Conservation (phyloP, 2,888 invertebrate species). For the Campopleginae sp. region DNA sequence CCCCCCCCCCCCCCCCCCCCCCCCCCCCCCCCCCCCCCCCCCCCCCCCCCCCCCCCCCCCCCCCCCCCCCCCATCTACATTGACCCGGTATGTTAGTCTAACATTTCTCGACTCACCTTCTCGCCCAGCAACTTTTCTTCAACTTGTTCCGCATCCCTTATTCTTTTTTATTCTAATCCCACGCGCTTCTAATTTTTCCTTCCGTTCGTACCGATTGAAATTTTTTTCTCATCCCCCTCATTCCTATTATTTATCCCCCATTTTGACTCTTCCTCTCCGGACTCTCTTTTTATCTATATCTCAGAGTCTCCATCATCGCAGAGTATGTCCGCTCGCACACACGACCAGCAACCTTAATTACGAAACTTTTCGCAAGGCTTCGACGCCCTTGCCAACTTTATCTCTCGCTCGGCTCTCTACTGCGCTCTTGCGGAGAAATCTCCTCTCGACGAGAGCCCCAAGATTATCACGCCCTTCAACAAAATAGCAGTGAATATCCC, state of each 20-base stretch:
- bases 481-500: constrained; percentile 32
- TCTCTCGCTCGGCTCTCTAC: constrained; percentile 34
- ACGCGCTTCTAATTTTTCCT: background rate
- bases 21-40: background rate
- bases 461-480: constrained; percentile 47
- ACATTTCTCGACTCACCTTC: constrained; percentile 32
- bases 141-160: background rate
- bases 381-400: constrained; percentile 56
- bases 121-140: background rate
- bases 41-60: background rate
- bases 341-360: constrained; percentile 70
- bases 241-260: background rate
- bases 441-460: constrained; percentile 26
- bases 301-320: constrained; percentile 33
- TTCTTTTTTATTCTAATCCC: background rate
- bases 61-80: constrained; percentile 18
- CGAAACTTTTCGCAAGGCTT: constrained; percentile 69
- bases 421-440: constrained; percentile 21
- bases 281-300: background rate
- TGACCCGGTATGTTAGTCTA: constrained; percentile 45
- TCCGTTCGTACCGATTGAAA: background rate
- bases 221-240: background rate
- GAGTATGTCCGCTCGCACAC: constrained; percentile 52
- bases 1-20: background rate
- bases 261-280: background rate